These are phyloP conservation scores for Siphamia tubifer DNA, from an alignment of 2,113 vertebrate genomes.

Conservation along the genomic window DNA sequence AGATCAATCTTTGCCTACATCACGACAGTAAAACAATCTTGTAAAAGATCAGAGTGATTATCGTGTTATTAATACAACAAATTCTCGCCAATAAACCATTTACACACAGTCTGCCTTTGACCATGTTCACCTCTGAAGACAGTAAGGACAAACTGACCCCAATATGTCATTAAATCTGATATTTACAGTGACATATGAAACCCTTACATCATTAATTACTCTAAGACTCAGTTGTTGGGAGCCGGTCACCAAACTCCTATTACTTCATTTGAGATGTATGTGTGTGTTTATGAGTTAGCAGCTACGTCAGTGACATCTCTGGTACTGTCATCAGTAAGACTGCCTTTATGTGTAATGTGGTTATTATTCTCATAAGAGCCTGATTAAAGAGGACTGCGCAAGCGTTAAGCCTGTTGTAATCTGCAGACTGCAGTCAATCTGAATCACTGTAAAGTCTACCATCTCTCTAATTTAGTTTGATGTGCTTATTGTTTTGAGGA, in stretches of 20 bases:
- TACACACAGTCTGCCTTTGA: background rate
- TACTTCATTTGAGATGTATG: constrained; percentile 78
- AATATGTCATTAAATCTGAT: constrained; percentile 67
- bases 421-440: constrained; percentile 27
- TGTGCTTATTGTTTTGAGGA: constrained; percentile 50
- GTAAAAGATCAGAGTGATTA: constrained; percentile 29
- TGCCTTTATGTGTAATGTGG: constrained; percentile 53
- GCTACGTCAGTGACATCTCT: constrained; percentile 72
- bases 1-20: background rate
- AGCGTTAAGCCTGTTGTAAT: constrained; percentile 62
- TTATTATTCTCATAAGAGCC: constrained; percentile 59
- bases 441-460: constrained; percentile 7
- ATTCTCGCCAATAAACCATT: constrained; percentile 25
- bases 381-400: constrained; percentile 54
- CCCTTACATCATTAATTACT: constrained; percentile 81
- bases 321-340: constrained; percentile 53
- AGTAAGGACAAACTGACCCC: constrained; percentile 72
- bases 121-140: constrained; percentile 21
- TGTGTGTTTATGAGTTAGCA: constrained; percentile 69
- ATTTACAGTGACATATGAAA: constrained; percentile 71
- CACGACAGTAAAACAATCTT: background rate
- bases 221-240: constrained; percentile 52
- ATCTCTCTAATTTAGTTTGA: constrained; percentile 44
- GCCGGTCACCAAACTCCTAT: constrained; percentile 57
- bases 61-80: constrained; percentile 22